Evolutionary conservation across 2,113 vertebrate species (phyloP).

Genomic region (Brachyhypopomus occidentalis): DNA sequence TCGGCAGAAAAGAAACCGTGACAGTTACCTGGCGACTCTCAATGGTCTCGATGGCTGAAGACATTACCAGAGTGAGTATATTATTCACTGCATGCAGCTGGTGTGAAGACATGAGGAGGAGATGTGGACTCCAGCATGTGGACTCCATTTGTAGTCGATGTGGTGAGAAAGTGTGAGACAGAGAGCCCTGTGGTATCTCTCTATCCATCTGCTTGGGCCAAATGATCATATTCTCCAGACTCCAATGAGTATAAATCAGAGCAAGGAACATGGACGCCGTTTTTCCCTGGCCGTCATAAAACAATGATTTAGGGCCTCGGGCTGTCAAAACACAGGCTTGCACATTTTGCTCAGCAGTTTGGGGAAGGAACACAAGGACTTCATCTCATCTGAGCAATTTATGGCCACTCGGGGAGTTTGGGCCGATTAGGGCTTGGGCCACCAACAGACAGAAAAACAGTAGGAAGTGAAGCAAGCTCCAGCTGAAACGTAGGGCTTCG

Average conservation of each 20-base stretch:
- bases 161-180: constrained; percentile 72
- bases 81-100: not conserved
- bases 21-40: too few relatives aligned
- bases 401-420: constrained; percentile 82
- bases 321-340: constrained; percentile 82
- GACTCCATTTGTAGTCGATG: constrained; percentile 79
- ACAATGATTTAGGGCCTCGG: constrained; percentile 84
- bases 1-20: too few relatives aligned
- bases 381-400: constrained; percentile 86
- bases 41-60: not conserved
- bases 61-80: not conserved
- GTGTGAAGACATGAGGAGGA: constrained; percentile 49
- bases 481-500: constrained; percentile 82
- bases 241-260: constrained; percentile 85
- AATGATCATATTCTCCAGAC: constrained; percentile 85
- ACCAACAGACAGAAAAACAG: constrained; percentile 90
- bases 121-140: constrained; percentile 79
- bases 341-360: constrained; percentile 72
- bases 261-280: constrained; percentile 72
- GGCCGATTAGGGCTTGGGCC: constrained; percentile 83
- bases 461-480: constrained; percentile 82
- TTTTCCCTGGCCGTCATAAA: constrained; percentile 85
- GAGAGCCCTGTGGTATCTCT: constrained; percentile 76
- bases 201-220: constrained; percentile 87
- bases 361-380: constrained; percentile 79